These are phyloP conservation scores for Rhimphoctona megacephalus DNA, from an alignment of 2,888 invertebrate species.

Conservation along the genomic window DNA sequence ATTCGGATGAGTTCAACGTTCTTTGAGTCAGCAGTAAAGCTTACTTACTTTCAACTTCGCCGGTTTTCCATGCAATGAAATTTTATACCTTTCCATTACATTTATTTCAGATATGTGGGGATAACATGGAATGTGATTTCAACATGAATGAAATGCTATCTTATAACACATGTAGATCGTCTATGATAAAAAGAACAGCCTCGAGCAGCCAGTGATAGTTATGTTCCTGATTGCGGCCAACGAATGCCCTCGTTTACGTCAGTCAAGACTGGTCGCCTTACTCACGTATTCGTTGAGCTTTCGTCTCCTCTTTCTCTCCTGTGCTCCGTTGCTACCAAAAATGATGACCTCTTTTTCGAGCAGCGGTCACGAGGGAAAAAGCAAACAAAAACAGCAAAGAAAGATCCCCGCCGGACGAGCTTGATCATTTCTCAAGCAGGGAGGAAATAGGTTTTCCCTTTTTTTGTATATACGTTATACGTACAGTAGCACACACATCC, in stretches of 20 bases:
- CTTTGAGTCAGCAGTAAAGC: background rate
- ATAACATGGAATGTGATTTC: background rate
- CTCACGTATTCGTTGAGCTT: constrained; percentile 28
- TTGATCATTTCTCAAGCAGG: constrained; percentile 64
- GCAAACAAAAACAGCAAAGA: constrained; percentile 32
- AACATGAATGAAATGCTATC: background rate
- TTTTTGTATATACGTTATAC: constrained; percentile 5
- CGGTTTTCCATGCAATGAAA: background rate
- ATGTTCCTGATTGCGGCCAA: constrained; percentile 16
- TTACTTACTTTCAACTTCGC: background rate
- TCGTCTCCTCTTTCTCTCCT: background rate
- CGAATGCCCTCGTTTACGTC: constrained; percentile 39
- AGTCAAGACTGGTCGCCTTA: constrained; percentile 8
- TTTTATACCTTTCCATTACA: background rate
- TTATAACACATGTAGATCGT: background rate
- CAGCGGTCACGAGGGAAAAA: constrained; percentile 36
- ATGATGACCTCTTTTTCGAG: constrained; percentile 56
- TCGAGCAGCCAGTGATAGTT: background rate
- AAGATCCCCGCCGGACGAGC: constrained; percentile 37
- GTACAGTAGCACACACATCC: constrained; percentile 13
- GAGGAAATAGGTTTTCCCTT: constrained; percentile 61
- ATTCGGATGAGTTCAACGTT: background rate
- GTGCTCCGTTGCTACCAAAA: constrained; percentile 30
- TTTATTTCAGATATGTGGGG: background rate
- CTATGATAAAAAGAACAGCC: background rate